A percentile compares a stretch with the other conserved stretches of the same genome.
Conservation (phyloP, 2,797 vertebrate species). For the Microcaecilia unicolor region DNA sequence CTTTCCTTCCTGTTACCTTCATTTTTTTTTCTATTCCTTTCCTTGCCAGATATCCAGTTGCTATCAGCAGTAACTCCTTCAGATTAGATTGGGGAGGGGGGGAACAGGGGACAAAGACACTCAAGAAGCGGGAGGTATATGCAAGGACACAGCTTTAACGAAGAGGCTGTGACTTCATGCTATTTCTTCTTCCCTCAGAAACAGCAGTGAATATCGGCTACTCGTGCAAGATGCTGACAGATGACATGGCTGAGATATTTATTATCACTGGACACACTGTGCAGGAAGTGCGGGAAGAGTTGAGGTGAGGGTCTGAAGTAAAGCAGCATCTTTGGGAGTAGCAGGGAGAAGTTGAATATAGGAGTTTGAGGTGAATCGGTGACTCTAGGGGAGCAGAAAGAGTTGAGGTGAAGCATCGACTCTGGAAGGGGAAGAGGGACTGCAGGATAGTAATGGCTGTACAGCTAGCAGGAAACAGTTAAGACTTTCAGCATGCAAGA, state of each 20-base stretch:
- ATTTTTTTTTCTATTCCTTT: too few species aligned
- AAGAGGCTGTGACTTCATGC: background rate
- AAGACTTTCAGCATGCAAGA: background rate
- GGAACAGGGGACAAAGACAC: background rate
- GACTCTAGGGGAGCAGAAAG: too few species aligned
- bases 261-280: conserved; percentile 79
- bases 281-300: conserved; percentile 79
- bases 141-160: background rate
- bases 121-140: too few species aligned
- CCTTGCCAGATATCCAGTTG: too few species aligned
- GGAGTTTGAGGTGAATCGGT: background rate
- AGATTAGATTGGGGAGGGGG: background rate
- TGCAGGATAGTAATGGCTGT: too few species aligned
- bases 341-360: rapidly evolving
- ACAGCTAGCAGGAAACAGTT: too few species aligned
- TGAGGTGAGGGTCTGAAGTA: conserved; percentile 50
- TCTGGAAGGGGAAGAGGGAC: too few species aligned
- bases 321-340: rapidly evolving
- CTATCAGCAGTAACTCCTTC: too few species aligned
- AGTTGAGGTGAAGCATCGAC: too few species aligned
- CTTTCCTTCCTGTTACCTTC: too few species aligned
- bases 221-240: conserved; percentile 92
- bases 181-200: conserved; percentile 44
- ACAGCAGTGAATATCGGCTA: conserved; percentile 91
- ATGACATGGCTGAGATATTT: conserved; percentile 84